Conservation (phyloP, 2,113 vertebrate species). For the Pomatorhinus ruficollis region DNA sequence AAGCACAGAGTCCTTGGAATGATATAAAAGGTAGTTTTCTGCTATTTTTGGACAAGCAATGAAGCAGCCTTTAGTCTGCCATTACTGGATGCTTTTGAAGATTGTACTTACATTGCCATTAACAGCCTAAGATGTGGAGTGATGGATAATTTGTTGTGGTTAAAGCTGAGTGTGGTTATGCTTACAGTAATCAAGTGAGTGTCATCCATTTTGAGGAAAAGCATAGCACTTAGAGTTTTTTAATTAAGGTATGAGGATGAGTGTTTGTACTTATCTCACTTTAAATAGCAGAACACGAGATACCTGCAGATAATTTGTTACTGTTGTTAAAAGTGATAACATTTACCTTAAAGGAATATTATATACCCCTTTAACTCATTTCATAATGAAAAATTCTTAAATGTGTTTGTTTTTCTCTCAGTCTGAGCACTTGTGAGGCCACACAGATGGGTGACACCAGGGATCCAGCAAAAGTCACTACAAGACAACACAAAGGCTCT, state of each 20-base stretch:
- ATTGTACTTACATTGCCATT: conserved; percentile 5
- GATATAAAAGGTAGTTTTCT: conserved; percentile 21
- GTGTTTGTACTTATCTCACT: neutral
- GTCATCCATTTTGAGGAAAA: conserved; percentile 26
- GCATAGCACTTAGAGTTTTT: conserved; percentile 2
- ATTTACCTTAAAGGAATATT: neutral
- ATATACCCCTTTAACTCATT: neutral
- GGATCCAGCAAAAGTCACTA: neutral
- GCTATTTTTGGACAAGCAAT: conserved; percentile 20
- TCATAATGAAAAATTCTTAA: neutral
- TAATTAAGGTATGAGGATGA: conserved; percentile 15
- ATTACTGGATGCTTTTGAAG: conserved; percentile 21
- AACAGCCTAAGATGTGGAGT: neutral
- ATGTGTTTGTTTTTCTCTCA: neutral
- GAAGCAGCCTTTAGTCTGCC: neutral
- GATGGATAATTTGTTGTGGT: conserved; percentile 36
- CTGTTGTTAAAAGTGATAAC: neutral
- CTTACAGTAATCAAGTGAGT: conserved; percentile 31
- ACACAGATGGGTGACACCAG: neutral
- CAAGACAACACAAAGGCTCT: neutral
- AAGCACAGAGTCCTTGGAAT: neutral
- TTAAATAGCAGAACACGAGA: neutral
- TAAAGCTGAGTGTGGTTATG: conserved; percentile 6
- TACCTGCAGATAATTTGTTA: neutral
- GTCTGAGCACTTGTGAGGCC: neutral